Conservation (phyloP, 2,888 invertebrate species). For the Lithophane semibrunnea region DNA sequence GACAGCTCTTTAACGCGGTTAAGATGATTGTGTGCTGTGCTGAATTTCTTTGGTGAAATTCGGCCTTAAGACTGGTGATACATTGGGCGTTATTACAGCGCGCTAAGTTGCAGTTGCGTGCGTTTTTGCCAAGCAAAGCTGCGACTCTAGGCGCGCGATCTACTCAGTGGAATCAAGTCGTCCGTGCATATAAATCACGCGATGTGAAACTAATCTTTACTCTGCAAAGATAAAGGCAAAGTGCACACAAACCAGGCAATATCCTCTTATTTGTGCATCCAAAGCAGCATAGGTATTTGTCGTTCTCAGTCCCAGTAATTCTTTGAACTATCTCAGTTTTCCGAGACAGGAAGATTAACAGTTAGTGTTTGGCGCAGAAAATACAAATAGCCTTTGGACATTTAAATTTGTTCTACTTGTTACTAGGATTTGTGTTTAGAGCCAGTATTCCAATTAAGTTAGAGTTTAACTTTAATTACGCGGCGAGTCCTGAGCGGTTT, state of each 20-base stretch:
- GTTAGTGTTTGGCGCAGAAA: conserved; percentile 62
- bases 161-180: conserved; percentile 16
- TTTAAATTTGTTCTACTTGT: conserved; percentile 67
- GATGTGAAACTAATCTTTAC: conserved; percentile 39
- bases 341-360: conserved; percentile 68
- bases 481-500: conserved; percentile 28
- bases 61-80: neutral
- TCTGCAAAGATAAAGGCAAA: conserved; percentile 44
- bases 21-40: neutral
- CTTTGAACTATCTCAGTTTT: conserved; percentile 59
- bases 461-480: conserved; percentile 60
- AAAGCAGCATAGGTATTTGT: conserved; percentile 44
- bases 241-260: conserved; percentile 47
- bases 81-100: conserved; percentile 7
- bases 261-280: conserved; percentile 33
- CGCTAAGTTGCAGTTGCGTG: neutral
- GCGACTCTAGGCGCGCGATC: conserved; percentile 13
- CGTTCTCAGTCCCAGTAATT: conserved; percentile 46
- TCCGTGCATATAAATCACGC: conserved; percentile 36
- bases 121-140: conserved; percentile 4
- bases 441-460: conserved; percentile 61
- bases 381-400: conserved; percentile 68
- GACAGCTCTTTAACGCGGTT: neutral
- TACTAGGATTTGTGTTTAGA: conserved; percentile 67
- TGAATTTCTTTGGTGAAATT: neutral